These are phyloP conservation scores for Dinomys branickii DNA, from an alignment of 2,113 vertebrate genomes.

Conservation along the genomic window DNA sequence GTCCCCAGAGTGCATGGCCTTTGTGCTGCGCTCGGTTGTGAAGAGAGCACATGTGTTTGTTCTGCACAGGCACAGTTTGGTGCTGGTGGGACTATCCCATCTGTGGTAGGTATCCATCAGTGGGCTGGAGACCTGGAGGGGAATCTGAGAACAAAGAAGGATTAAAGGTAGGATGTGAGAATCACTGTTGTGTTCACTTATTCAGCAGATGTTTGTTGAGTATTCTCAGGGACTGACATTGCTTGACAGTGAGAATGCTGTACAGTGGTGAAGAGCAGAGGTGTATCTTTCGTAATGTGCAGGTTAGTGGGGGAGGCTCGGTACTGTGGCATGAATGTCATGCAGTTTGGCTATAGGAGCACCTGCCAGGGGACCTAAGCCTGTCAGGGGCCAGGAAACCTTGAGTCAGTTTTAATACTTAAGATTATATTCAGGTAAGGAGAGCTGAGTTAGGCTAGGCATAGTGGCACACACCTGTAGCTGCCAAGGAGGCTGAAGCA, in stretches of 20 bases:
- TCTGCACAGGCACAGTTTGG: background rate
- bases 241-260: no score
- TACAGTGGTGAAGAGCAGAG: rapidly evolving
- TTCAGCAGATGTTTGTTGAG: background rate
- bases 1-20: background rate
- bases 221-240: background rate
- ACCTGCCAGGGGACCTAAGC: background rate
- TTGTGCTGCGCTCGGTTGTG: background rate
- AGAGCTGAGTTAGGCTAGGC: background rate
- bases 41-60: background rate
- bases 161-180: background rate
- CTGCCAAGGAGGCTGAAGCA: background rate
- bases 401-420: background rate
- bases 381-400: background rate
- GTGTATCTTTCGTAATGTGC: rapidly evolving
- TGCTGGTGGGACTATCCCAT: no score
- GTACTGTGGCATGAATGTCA: rapidly evolving
- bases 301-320: background rate
- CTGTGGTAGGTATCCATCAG: background rate
- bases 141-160: background rate
- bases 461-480: background rate
- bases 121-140: background rate
- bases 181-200: background rate
- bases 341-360: background rate
- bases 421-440: background rate